Evolutionary conservation across 2,113 vertebrate species (phyloP), one percentile per base, ranked within the genome.

Genomic region (Channa maculata): DNA sequence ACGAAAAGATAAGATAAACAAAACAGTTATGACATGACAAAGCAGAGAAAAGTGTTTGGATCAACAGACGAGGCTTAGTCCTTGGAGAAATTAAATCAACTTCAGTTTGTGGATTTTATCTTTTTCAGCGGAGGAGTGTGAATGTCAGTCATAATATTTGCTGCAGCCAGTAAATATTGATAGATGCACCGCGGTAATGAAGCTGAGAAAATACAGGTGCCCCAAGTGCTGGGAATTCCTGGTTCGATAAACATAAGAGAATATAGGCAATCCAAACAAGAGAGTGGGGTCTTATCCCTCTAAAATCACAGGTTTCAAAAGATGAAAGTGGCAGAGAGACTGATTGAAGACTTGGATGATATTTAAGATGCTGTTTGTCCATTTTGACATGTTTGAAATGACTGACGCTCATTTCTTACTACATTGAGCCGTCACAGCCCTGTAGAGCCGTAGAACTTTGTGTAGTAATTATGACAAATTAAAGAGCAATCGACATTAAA

Each of bases 1-100:
- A 87, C 65, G 75, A 79, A 65, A 3, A 24, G 50, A 79, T 69
- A 67, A 85, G 75, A 82, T 79, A 60, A 84, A 71, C 64, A 83
- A 60, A 80, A 80, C 58, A 14, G 65, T 39, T 64, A 64, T 13
- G 37, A 70, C 46, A 65, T 71, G 72, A 75, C 38, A 69, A 63
- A 75, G 49, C 45, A 50, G 65, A 71, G 41, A 7, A 36, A 60
- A 80, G 44, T 69, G 50, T 8, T 73, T n/a, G 55, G 59, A 76
- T 83, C 65, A 71, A 80, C 58, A 45, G 55, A 52, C 59, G 14
- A 34, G 50, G 41, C 64, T 71, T 5, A 52, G 76, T 84, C 71
- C 74, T 81, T 14, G 52, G 79, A 85, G 79, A 84, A 88, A 90
- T 87, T 58, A 83, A 73, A 75, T 84, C 45, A 77, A 41, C 49